Conservation (phyloP, 2,113 vertebrate species). For the Pogona vitticeps region DNA sequence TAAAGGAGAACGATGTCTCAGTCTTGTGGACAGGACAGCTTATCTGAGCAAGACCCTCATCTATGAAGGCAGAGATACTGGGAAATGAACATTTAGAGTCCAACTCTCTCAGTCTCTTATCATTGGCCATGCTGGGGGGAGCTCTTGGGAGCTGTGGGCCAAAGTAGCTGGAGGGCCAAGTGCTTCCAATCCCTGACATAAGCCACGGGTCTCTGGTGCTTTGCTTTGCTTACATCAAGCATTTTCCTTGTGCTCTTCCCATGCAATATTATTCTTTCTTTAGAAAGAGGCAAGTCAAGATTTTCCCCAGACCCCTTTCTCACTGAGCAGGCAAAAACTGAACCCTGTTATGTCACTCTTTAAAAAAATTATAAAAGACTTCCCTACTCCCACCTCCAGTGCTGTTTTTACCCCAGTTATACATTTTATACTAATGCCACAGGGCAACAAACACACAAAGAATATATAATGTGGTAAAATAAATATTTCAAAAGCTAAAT, state of each 20-base stretch:
- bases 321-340: slow-evolving; percentile 47
- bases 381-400: slow-evolving; percentile 25
- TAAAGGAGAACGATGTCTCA: too few relatives aligned
- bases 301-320: slow-evolving; percentile 42
- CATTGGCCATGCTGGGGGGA: background rate
- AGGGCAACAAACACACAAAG: slow-evolving; percentile 43
- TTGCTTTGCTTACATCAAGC: background rate
- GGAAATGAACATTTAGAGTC: background rate
- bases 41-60: background rate
- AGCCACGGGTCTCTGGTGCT: too few relatives aligned
- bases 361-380: slow-evolving; percentile 36
- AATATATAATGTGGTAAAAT: slow-evolving; percentile 58
- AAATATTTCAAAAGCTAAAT: slow-evolving; percentile 64
- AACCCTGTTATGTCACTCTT: slow-evolving; percentile 42
- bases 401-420: background rate
- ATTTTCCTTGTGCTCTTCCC: background rate
- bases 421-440: slow-evolving; percentile 49
- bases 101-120: background rate
- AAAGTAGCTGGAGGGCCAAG: background rate
- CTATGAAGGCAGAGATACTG: background rate
- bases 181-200: too few relatives aligned
- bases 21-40: too few relatives aligned
- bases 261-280: background rate
- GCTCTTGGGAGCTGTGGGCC: background rate
- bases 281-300: background rate